Base-by-base conservation (phyloP, 2,113 vertebrate genomes). In the Casuarius casuarius region DNA sequence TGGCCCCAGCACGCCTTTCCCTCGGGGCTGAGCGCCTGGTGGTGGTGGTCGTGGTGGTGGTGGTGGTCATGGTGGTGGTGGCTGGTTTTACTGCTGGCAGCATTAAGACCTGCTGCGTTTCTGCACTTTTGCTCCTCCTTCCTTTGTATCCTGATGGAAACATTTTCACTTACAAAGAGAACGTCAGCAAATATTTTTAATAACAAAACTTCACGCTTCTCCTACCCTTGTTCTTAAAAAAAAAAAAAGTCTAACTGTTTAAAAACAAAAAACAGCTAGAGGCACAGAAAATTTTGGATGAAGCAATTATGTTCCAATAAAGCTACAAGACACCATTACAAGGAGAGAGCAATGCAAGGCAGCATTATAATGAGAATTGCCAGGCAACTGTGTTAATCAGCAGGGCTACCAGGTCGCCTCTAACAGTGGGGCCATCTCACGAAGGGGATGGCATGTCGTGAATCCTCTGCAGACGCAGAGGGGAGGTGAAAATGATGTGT, bases 61-160 rank as follows among this genome's bases (percentile, higher is more conserved):
- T 2, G 48, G 38, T 22, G 28, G 15, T 38, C 38, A 38, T 38
- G 1, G 18, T 4, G 19, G 35, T 2, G 48, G 38, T 22, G 28
- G 15, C 29, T 94, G 13, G 23, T 51, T 52, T 4, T 23, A 8
- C 0, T 21, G 31, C 59, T 65, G 67, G 58, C 4, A 8, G 20
- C 71, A 49, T 1, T 1, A 1, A 5, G 13, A 26, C 25, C 1
- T 0, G 80, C 7, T 1, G 0, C 31, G 31, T 66, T 66, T 74
- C 68, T 58, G 19, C 22, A 20, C 28, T 29, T 12, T 48, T 63
- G 11, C 44, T 84, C 68, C 33, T 61, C 35, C 44, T 63, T 77
- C 31, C 68, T 26, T 23, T 1, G 0, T 3, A 2, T 52, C 9
- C 25, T 0, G 0, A 12, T 56, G 19, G 18, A 8, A 5, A 7